Conservation (phyloP, 2,888 invertebrate species). For the Dolichomitus sp. region DNA sequence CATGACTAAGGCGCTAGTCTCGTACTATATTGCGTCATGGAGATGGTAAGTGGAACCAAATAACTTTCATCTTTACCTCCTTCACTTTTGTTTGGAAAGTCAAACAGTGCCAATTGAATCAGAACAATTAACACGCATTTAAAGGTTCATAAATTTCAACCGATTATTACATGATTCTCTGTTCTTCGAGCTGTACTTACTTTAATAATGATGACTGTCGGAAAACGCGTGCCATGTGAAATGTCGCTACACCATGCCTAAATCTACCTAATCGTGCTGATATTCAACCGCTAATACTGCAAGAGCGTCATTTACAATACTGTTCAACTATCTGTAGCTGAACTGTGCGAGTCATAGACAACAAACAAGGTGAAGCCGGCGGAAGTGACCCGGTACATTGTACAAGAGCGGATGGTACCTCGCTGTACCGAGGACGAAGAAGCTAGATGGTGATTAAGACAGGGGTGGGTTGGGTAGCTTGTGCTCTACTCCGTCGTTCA, state of each 20-base stretch:
- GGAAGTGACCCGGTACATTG: constrained; percentile 56
- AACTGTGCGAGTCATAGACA: constrained; percentile 42
- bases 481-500: constrained; percentile 36
- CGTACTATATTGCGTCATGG: constrained; percentile 7
- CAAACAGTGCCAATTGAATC: neutral
- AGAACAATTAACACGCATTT: neutral
- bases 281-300: neutral
- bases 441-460: constrained; percentile 75
- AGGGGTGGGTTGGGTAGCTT: constrained; percentile 59
- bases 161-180: neutral
- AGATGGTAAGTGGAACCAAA: constrained; percentile 31
- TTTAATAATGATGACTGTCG: neutral
- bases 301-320: constrained; percentile 6
- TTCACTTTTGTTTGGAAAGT: neutral
- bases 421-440: constrained; percentile 73
- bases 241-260: neutral
- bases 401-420: constrained; percentile 72
- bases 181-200: neutral
- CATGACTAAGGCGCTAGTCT: constrained; percentile 4
- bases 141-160: neutral
- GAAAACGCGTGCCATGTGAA: neutral
- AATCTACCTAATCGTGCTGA: neutral
- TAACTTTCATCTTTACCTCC: constrained; percentile 1
- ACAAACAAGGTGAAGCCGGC: constrained; percentile 43
- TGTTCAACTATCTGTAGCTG: neutral